These are phyloP conservation scores for Rhopalosiphum maidis DNA, from an alignment of 1,140 invertebrate genomes.

Conservation along the genomic window DNA sequence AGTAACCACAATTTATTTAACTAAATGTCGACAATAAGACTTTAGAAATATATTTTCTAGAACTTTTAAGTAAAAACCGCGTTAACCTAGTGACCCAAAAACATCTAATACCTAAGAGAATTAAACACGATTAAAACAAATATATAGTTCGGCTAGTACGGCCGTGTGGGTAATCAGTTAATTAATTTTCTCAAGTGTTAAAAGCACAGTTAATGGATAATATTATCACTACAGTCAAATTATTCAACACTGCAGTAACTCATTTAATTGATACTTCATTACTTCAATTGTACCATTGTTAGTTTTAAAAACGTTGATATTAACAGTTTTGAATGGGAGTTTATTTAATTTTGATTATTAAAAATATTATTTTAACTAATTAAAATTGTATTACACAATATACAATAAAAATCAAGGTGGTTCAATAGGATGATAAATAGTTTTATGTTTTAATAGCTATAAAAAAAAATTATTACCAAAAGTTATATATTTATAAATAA, in stretches of 20 bases:
- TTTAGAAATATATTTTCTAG: background rate
- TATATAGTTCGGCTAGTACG: background rate
- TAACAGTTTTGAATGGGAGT: background rate
- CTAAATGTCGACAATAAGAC: background rate
- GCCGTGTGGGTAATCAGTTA: background rate
- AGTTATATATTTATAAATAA: too few species aligned
- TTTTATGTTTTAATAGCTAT: too few species aligned
- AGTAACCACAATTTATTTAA: conserved; percentile 41
- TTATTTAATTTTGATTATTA: background rate
- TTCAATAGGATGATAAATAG: too few species aligned
- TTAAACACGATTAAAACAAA: conserved; percentile 25
- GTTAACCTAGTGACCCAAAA: conserved; percentile 36
- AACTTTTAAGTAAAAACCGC: background rate
- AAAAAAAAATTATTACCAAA: too few species aligned
- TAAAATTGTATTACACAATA: too few species aligned
- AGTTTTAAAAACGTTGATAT: background rate
- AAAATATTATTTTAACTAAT: background rate
- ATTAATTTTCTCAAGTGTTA: conserved; percentile 1
- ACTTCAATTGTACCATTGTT: background rate
- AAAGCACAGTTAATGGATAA: conserved; percentile 36
- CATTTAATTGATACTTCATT: background rate
- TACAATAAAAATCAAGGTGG: too few species aligned
- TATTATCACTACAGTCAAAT: background rate
- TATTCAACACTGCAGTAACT: background rate
- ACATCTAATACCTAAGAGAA: background rate